A percentile compares a stretch with the other conserved stretches of the same genome.
phyloP scores from a whole-genome alignment of 2,888 invertebrate species.

The Sepiola atlantica region DNA sequence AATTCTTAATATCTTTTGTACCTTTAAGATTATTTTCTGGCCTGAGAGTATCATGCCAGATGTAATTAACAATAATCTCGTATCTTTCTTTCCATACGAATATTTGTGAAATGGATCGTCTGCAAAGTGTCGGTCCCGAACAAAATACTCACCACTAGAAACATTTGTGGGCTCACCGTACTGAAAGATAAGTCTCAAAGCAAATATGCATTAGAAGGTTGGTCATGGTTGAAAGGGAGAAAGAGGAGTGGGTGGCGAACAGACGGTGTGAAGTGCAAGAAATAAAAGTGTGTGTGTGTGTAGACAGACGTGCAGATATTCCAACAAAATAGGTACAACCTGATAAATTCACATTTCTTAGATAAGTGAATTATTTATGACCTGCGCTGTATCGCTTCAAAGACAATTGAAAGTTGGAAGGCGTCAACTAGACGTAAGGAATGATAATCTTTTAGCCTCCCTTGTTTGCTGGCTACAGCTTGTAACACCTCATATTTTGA shows the following conservation, averaged over 20 bases:
- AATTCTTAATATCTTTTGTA: too few species aligned
- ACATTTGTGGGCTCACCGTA: background rate
- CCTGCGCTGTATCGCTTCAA: background rate
- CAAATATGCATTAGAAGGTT: background rate
- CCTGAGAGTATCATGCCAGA: background rate
- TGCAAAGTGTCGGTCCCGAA: background rate
- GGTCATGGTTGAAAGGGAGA: background rate
- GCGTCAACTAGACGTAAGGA: conserved; percentile 32
- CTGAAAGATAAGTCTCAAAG: conserved; percentile 5
- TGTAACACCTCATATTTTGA: conserved; percentile 12
- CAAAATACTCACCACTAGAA: background rate
- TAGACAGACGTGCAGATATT: background rate
- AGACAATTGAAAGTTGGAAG: conserved; percentile 12
- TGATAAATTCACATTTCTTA: conserved; percentile 6
- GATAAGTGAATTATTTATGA: conserved; percentile 21
- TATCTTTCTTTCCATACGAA: background rate
- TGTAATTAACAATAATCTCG: background rate
- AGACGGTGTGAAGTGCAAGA: background rate
- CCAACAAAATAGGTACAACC: background rate
- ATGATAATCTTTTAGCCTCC: conserved; percentile 21
- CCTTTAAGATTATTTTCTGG: background rate
- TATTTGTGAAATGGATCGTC: background rate
- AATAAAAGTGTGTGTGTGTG: background rate
- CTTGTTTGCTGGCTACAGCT: background rate
- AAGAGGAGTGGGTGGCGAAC: background rate